These are phyloP conservation scores for Schizaphis graminum DNA, from an alignment of 2,888 invertebrate species.

Conservation along the genomic window DNA sequence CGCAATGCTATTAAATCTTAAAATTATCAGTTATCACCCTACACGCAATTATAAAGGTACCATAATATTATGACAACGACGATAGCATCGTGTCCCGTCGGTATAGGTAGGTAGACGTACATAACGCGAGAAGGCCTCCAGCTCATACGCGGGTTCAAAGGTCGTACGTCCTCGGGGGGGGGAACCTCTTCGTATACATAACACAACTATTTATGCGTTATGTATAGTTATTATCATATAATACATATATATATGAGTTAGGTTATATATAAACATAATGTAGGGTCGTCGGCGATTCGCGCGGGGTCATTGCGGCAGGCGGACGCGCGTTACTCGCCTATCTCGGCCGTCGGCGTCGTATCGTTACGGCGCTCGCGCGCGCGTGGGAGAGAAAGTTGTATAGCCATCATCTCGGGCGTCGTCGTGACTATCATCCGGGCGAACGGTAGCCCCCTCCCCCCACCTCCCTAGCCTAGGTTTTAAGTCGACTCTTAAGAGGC, in stretches of 20 bases:
- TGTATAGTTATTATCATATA: not conserved
- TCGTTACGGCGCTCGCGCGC: constrained; percentile 19
- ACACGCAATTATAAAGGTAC: not conserved
- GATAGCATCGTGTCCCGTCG: not conserved
- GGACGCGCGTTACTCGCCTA: not conserved
- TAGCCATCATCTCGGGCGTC: not conserved
- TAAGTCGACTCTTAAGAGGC: not conserved
- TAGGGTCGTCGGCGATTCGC: constrained; percentile 19
- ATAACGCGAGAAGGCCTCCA: not conserved
- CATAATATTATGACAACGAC: not conserved
- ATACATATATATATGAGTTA: not conserved
- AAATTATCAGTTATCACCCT: too few species aligned
- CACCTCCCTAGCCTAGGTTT: not conserved
- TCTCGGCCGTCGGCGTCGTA: constrained; percentile 7
- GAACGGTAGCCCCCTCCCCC: not conserved
- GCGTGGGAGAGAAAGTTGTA: constrained; percentile 20
- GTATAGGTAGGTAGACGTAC: not conserved
- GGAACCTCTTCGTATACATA: not conserved
- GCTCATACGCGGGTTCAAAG: not conserved
- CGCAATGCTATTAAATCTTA: not conserved
- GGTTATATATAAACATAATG: not conserved
- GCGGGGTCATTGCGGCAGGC: not conserved
- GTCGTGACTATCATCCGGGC: not conserved
- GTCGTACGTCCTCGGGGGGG: not conserved
- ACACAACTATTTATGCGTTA: not conserved